Evolutionary conservation across 92 coral and sea anemone species (phyloP), one percentile per base, ranked within the genome.

Genomic region (Phymanthus crucifer): DNA sequence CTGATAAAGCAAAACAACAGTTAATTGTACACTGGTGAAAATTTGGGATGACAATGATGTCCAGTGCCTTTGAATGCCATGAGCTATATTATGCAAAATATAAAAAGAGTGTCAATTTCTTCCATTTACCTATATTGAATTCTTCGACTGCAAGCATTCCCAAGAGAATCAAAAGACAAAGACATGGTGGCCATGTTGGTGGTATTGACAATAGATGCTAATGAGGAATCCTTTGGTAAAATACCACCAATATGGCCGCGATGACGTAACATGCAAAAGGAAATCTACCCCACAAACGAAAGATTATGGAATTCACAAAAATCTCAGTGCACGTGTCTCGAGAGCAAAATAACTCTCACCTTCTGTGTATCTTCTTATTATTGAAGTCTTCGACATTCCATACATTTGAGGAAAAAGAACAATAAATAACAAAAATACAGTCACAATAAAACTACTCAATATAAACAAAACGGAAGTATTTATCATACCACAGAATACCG

Each of bases 341-440:
- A 0, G 48, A 43, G 13, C 48, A 2, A 50, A 8, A 21, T 8
- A 23, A 2, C 56, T 56, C 92, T 80, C n/a, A 94, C 98, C 98
- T 90, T 93, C 94, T 8, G 98, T 92, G 71, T 94, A 94, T 77
- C 98, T 81, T 50, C 95, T 89, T 68, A 94, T 92, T 38, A 94
- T 92, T 40, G 98, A 94, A 8, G 98, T 94, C 98, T 94, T 80
- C 21, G 36, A 19, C n/a, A 57, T 13, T 32, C 69, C 57, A 50
- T 35, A 45, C 33, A 32, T 32, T 21, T 23, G 64, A 43, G 32
- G 24, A 45, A 32, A 79, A 79, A 72, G 11, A 71, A 32, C 38
- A 78, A 32, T 18, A 32, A 34, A 70, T 24, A 19, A 10, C 48
- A 43, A 43, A 71, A 17, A 35, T 70, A 67, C 17, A 70, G 32